phyloP scores from a whole-genome alignment of 2,113 vertebrate species.

The Spilogale gracilis region DNA sequence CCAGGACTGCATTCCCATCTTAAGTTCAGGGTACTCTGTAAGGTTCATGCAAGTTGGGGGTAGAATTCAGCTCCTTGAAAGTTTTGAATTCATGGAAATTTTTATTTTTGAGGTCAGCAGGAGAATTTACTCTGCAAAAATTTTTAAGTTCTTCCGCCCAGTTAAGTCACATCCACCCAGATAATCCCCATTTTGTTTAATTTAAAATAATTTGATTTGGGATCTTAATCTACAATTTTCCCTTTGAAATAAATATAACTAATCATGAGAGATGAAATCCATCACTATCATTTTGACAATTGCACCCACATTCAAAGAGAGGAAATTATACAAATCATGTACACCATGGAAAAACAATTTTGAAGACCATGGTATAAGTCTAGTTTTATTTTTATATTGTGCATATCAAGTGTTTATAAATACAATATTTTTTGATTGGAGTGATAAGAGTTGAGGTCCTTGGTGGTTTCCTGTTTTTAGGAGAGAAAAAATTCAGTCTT shows the following conservation, averaged over 20 bases:
- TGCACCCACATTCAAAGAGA: neutral
- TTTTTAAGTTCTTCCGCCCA: neutral
- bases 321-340: neutral
- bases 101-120: neutral
- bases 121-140: neutral
- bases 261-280: neutral
- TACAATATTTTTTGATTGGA: neutral
- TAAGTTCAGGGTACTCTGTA: neutral
- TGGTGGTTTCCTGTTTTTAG: neutral
- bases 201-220: neutral
- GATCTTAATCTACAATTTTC: constrained; percentile 6
- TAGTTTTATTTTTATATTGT: neutral
- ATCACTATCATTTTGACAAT: neutral
- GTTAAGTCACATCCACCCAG: neutral
- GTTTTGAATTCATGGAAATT: neutral
- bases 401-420: constrained; percentile 12
- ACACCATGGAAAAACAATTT: neutral
- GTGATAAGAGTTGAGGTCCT: neutral
- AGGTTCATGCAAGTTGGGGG: neutral
- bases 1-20: neutral
- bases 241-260: neutral
- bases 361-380: neutral
- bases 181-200: neutral
- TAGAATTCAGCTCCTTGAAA: neutral
- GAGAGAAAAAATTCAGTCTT: neutral